Evolutionary conservation across 2,888 invertebrate genomes (phyloP).

Genomic region (Notocelia uddmanniana): DNA sequence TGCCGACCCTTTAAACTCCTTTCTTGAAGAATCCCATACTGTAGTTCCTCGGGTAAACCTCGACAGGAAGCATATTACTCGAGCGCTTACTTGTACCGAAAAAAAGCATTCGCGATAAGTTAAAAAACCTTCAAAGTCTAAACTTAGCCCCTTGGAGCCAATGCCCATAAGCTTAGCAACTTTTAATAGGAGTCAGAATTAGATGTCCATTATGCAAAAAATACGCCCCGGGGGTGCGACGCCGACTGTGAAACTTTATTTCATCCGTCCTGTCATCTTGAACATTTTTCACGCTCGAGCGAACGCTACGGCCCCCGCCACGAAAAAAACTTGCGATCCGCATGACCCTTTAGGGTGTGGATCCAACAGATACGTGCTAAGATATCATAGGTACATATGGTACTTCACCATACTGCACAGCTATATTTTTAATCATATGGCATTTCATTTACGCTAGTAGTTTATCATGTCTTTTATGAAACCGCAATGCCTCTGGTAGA

Average conservation of each 20-base stretch:
- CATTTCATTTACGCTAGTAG: too few relatives aligned
- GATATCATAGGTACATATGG: too few relatives aligned
- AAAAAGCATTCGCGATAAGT: not conserved
- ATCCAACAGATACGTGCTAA: too few relatives aligned
- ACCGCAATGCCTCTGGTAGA: too few relatives aligned
- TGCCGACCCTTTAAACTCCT: too few relatives aligned
- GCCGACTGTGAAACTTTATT: conserved; percentile 73
- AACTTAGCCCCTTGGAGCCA: conserved; percentile 78
- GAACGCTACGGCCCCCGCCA: not conserved
- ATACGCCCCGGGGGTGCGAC: conserved; percentile 71
- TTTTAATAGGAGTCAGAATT: conserved; percentile 83
- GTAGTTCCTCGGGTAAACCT: too few relatives aligned
- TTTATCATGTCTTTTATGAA: too few relatives aligned
- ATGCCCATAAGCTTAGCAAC: conserved; percentile 83
- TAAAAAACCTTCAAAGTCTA: conserved; percentile 38
- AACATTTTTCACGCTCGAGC: conserved; percentile 49
- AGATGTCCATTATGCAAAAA: conserved; percentile 82
- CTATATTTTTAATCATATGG: too few relatives aligned
- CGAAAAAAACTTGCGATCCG: not conserved
- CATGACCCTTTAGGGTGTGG: not conserved
- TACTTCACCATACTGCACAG: too few relatives aligned
- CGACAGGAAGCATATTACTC: too few relatives aligned
- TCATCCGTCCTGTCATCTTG: conserved; percentile 62
- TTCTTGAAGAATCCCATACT: too few relatives aligned
- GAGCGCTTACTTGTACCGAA: too few relatives aligned